Evolutionary conservation across 2,113 vertebrate species (phyloP).

Genomic region (Elaphurus davidianus): DNA sequence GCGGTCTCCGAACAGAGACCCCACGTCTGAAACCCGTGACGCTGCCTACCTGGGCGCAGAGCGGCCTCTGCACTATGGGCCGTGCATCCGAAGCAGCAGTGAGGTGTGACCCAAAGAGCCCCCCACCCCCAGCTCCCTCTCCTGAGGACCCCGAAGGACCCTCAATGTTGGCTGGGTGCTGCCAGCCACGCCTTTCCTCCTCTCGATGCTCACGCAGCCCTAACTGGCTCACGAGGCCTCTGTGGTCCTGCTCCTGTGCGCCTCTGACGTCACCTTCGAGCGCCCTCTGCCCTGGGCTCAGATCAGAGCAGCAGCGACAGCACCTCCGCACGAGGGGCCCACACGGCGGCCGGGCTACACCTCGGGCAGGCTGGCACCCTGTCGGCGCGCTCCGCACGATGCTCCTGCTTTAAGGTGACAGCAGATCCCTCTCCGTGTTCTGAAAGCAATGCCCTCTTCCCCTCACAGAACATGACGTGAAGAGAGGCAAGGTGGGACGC

Average conservation of each 20-base stretch:
- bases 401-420: not conserved
- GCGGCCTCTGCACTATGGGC: accelerated
- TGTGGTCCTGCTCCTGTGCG: not conserved
- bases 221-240: not conserved
- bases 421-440: not conserved
- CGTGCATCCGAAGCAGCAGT: accelerated
- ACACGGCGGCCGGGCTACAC: not conserved
- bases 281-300: not conserved
- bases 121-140: accelerated
- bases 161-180: accelerated
- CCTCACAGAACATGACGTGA: accelerated
- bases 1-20: accelerated
- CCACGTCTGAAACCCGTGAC: accelerated
- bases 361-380: accelerated
- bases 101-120: not conserved
- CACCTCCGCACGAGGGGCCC: accelerated
- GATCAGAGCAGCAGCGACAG: accelerated
- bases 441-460: not conserved
- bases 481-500: not conserved
- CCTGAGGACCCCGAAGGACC: not conserved
- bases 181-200: accelerated
- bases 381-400: accelerated
- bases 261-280: not conserved
- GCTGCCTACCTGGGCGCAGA: accelerated
- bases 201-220: not conserved